phyloP scores from a whole-genome alignment of 2,888 invertebrate genomes.

The Cartodere bifasciata region DNA sequence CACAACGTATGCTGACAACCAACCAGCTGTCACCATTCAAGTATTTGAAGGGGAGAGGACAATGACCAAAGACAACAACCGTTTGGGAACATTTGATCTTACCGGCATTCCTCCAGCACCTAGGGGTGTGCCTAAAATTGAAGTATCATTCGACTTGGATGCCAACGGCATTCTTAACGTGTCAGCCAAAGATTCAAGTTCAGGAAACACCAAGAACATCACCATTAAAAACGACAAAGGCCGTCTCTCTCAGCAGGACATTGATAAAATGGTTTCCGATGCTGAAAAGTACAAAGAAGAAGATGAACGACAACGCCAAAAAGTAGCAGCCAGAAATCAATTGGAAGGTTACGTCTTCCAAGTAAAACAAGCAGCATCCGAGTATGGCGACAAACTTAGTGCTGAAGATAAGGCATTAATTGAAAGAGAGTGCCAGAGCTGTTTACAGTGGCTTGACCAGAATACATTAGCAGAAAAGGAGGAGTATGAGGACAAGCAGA shows the following conservation, averaged over 20 bases:
- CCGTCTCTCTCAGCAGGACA: constrained; percentile 66
- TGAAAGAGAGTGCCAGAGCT: constrained; percentile 41
- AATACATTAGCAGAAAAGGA: constrained; percentile 54
- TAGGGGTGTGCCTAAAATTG: constrained; percentile 39
- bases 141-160: constrained; percentile 58
- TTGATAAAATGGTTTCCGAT: constrained; percentile 66
- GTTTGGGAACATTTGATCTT: constrained; percentile 51
- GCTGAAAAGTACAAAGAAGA: constrained; percentile 58
- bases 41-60: constrained; percentile 66
- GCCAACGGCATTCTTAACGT: constrained; percentile 59
- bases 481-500: constrained; percentile 50
- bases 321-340: constrained; percentile 55
- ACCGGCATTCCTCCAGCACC: constrained; percentile 43
- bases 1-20: constrained; percentile 57
- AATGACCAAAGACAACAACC: constrained; percentile 88
- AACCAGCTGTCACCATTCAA: constrained; percentile 46
- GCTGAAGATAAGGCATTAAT: constrained; percentile 50
- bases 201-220: constrained; percentile 58
- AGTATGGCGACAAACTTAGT: constrained; percentile 47
- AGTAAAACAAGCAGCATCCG: constrained; percentile 52
- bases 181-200: constrained; percentile 40
- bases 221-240: constrained; percentile 78
- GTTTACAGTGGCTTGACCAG: constrained; percentile 52
- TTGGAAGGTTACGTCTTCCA: constrained; percentile 57
- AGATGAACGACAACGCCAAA: constrained; percentile 54